Percentiles rank a stretch among this genome's conserved stretches.
phyloP scores from a whole-genome alignment of 2,888 invertebrate genomes.

The Bombylius discolor region DNA sequence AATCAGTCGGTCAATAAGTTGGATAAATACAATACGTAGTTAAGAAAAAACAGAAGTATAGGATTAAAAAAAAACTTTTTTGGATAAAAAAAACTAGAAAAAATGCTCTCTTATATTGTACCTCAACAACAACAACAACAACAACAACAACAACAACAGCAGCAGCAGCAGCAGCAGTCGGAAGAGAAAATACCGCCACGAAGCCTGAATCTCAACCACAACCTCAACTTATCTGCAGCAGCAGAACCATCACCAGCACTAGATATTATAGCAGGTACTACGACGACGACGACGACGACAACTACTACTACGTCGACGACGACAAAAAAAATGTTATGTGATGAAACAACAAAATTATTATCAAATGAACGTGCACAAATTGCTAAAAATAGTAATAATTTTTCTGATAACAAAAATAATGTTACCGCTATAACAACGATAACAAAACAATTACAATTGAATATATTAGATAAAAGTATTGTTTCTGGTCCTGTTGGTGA shows the following conservation, averaged over 20 bases:
- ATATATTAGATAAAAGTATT: conserved; percentile 2
- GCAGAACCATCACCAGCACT: not conserved
- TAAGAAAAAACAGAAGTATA: too few species aligned
- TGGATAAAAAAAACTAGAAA: not conserved
- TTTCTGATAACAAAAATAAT: conserved; percentile 8
- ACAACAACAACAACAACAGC: too few species aligned
- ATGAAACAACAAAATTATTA: conserved; percentile 9
- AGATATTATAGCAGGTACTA: conserved; percentile 7
- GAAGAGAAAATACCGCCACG: conserved; percentile 5
- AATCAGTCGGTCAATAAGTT: too few species aligned
- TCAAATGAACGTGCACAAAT: conserved; percentile 11
- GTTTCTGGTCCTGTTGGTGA: not conserved
- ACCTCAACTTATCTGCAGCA: not conserved
- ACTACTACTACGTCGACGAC: conserved; percentile 15
- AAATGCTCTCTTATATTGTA: conserved; percentile 8
- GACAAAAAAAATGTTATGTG: conserved; percentile 2
- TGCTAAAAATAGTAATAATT: conserved; percentile 7
- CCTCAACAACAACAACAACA: not conserved
- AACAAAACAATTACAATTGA: not conserved
- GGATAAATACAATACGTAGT: too few species aligned
- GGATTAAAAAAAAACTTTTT: too few species aligned
- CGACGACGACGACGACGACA: conserved; percentile 18
- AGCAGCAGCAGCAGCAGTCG: not conserved
- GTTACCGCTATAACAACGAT: not conserved
- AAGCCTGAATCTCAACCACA: conserved; percentile 3